A percentile compares a stretch with the other conserved stretches of the same genome.
These are phyloP conservation scores for Megamerina dolium DNA, from an alignment of 2,888 invertebrate genomes.

Conservation along the genomic window DNA sequence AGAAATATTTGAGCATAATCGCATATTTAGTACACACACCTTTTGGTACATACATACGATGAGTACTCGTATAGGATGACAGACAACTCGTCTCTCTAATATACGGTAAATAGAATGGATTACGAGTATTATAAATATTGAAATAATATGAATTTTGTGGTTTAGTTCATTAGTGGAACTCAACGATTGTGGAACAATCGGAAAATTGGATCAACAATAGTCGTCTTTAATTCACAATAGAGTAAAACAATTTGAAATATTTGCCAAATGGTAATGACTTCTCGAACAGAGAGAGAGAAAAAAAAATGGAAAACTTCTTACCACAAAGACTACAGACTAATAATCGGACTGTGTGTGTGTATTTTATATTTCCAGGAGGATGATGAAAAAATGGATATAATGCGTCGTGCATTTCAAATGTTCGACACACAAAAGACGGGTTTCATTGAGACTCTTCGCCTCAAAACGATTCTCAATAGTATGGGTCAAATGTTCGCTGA, in stretches of 20 bases:
- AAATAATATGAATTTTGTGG: constrained; percentile 42
- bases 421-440: constrained; percentile 91
- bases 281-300: too few species aligned
- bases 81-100: too few species aligned
- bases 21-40: too few species aligned
- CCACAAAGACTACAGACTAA: too few species aligned
- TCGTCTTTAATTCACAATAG: not conserved
- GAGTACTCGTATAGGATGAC: too few species aligned
- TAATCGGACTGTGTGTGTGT: not conserved
- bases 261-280: too few species aligned
- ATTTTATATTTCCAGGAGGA: constrained; percentile 52
- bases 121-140: constrained; percentile 45
- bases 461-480: constrained; percentile 87
- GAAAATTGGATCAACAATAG: constrained; percentile 1
- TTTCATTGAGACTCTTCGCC: constrained; percentile 84
- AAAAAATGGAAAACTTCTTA: too few species aligned
- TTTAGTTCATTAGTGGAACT: constrained; percentile 39
- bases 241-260: not conserved
- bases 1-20: too few species aligned
- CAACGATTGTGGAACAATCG: constrained; percentile 22
- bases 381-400: constrained; percentile 78
- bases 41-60: too few species aligned
- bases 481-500: constrained; percentile 95
- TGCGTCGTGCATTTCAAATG: constrained; percentile 95
- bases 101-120: too few species aligned